phyloP scores from a whole-genome alignment of 2,888 invertebrate species.

The Perdita meconis region DNA sequence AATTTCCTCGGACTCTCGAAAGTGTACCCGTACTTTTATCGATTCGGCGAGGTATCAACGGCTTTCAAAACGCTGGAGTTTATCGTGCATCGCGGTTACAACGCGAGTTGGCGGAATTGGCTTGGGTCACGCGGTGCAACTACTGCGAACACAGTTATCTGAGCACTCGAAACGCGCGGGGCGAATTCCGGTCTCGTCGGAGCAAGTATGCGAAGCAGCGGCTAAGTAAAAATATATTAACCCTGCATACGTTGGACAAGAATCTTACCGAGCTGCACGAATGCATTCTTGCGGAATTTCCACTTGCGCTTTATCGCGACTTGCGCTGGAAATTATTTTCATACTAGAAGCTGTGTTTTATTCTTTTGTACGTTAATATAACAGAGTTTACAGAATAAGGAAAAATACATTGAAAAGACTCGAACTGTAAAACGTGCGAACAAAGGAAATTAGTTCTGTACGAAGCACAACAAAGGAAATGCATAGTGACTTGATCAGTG shows the following conservation, averaged over 20 bases:
- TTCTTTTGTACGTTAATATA: too few relatives aligned
- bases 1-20: neutral
- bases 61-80: neutral
- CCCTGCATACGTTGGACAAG: neutral
- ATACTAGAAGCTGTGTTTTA: too few relatives aligned
- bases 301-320: neutral
- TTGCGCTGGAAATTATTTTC: neutral
- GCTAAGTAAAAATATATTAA: slow-evolving; percentile 32
- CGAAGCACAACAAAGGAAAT: too few relatives aligned
- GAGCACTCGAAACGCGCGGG: neutral
- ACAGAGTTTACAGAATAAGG: too few relatives aligned
- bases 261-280: neutral
- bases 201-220: neutral
- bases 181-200: neutral
- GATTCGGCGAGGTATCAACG: neutral
- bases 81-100: neutral
- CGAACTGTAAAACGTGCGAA: too few relatives aligned
- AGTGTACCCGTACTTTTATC: neutral
- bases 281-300: slow-evolving; percentile 7
- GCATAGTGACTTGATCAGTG: too few relatives aligned
- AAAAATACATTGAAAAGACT: too few relatives aligned
- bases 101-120: neutral
- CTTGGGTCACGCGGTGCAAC: neutral
- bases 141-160: neutral
- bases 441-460: too few relatives aligned